Evolutionary conservation across 2,797 vertebrate species (phyloP).

Genomic region (Sebastes wilsoni): DNA sequence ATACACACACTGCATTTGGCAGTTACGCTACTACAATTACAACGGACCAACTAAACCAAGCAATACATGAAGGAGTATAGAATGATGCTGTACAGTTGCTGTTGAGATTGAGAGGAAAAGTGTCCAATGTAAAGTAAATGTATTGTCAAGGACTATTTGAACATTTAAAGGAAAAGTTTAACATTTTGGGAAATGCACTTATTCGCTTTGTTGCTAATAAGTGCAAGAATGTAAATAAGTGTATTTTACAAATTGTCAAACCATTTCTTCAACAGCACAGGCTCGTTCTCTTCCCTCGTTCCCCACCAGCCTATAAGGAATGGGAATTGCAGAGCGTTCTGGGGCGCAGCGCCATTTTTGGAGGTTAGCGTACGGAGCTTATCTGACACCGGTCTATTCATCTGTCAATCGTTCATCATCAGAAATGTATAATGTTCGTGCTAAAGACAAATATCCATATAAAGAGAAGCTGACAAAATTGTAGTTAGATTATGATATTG

Average conservation of each 20-base stretch:
- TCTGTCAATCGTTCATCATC: too few relatives aligned
- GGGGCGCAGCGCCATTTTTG: too few relatives aligned
- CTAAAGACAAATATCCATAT: too few relatives aligned
- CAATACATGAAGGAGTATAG: slow-evolving; percentile 34
- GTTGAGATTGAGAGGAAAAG: not conserved
- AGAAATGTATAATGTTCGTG: too few relatives aligned
- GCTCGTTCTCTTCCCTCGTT: not conserved
- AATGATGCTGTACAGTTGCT: slow-evolving; percentile 2
- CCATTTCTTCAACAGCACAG: slow-evolving; percentile 24
- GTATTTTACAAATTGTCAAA: not conserved
- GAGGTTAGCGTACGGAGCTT: too few relatives aligned
- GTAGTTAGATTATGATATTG: too few relatives aligned
- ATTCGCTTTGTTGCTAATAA: not conserved
- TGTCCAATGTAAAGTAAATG: slow-evolving; percentile 8
- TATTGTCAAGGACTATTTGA: not conserved
- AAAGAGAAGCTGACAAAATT: too few relatives aligned
- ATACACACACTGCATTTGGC: not conserved
- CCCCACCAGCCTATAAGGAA: not conserved
- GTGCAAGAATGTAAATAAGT: not conserved
- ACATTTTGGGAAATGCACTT: not conserved
- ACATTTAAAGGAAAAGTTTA: not conserved
- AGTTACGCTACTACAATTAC: not conserved
- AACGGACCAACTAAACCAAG: slow-evolving; percentile 29
- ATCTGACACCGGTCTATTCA: too few relatives aligned
- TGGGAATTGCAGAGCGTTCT: too few relatives aligned